These are phyloP conservation scores for Pteromalus puparum DNA, from an alignment of 1,140 invertebrate species.

Conservation along the genomic window DNA sequence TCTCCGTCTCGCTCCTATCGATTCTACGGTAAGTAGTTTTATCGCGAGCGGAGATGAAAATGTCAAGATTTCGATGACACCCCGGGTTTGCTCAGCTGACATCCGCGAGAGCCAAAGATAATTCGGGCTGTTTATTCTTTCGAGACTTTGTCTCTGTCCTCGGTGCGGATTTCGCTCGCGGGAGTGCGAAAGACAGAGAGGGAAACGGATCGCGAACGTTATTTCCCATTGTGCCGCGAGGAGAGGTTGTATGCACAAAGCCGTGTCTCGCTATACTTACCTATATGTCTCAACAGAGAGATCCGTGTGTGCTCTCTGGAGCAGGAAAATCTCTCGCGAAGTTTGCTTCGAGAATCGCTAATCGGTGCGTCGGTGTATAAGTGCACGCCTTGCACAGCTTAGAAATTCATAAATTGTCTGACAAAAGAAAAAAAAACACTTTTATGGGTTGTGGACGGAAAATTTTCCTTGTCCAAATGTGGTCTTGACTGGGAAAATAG, in stretches of 20 bases:
- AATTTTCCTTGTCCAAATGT: too few relatives aligned
- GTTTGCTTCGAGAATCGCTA: neutral
- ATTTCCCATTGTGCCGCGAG: slow-evolving; percentile 13
- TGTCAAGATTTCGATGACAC: neutral
- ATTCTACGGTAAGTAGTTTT: neutral
- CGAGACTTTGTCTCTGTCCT: neutral
- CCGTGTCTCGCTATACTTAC: neutral
- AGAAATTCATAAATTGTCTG: too few relatives aligned
- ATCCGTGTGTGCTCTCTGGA: neutral
- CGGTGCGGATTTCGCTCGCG: neutral
- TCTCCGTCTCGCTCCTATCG: neutral
- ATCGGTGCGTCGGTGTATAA: neutral
- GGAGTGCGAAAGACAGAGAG: neutral
- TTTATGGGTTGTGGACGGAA: too few relatives aligned
- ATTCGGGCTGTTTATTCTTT: neutral
- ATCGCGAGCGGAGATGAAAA: neutral
- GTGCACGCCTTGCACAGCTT: too few relatives aligned
- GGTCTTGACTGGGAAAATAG: neutral
- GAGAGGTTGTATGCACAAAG: neutral
- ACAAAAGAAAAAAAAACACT: too few relatives aligned
- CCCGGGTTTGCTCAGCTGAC: too few relatives aligned
- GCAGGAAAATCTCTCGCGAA: neutral
- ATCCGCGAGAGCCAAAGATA: too few relatives aligned
- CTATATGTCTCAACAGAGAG: neutral
- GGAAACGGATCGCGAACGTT: neutral